Evolutionary conservation across 2,888 invertebrate species (phyloP).

Genomic region (Agriopis marginaria): DNA sequence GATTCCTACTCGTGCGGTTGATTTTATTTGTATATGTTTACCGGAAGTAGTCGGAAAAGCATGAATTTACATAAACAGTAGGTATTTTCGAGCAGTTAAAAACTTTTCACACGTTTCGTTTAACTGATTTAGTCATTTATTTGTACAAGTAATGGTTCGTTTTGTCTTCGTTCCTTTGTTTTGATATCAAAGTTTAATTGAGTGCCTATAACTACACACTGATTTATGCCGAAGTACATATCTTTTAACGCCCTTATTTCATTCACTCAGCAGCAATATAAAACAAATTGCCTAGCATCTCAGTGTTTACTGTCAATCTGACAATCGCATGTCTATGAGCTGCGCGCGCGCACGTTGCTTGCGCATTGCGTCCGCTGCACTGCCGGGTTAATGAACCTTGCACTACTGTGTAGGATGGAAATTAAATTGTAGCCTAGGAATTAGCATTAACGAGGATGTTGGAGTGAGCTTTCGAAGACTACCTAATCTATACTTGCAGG

Average conservation of each 20-base stretch:
- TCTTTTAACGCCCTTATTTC: not conserved
- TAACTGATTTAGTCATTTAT: not conserved
- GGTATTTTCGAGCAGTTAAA: not conserved
- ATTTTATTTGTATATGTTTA: conserved; percentile 10
- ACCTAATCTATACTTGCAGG: not conserved
- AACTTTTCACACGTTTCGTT: not conserved
- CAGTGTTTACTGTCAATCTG: conserved; percentile 66
- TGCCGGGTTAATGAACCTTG: conserved; percentile 73
- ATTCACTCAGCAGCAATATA: conserved; percentile 45
- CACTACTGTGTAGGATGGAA: conserved; percentile 39
- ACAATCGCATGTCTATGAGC: conserved; percentile 65
- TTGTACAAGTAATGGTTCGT: not conserved
- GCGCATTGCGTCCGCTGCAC: conserved; percentile 60
- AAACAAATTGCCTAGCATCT: conserved; percentile 53
- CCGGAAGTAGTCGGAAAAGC: conserved; percentile 17
- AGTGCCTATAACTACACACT: no score
- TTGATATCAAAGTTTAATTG: not conserved
- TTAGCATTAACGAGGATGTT: conserved; percentile 34
- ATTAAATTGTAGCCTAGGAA: conserved; percentile 33
- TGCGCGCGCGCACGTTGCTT: conserved; percentile 68
- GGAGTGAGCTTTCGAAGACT: conserved; percentile 21
- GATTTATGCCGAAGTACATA: not conserved
- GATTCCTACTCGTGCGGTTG: conserved; percentile 12
- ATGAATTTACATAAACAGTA: not conserved
- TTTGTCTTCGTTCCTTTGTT: not conserved